Conservation (phyloP, 2,113 vertebrate genomes). For the Haplotaxodon microlepis region DNA sequence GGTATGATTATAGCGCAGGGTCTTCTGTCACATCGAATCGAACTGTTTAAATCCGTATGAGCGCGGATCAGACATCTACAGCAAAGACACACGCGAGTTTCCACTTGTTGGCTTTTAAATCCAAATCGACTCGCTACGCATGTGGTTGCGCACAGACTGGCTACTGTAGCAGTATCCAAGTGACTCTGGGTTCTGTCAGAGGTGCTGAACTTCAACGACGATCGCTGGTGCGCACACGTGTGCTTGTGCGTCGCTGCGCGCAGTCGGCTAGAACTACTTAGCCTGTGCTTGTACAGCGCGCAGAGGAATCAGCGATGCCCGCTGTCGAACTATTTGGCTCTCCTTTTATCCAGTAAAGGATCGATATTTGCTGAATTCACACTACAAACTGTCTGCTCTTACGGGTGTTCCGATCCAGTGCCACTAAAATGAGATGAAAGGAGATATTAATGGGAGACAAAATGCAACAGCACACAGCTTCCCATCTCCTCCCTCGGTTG, state of each 20-base stretch:
- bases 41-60: neutral
- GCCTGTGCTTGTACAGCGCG: neutral
- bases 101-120: constrained; percentile 9
- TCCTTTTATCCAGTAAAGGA: constrained; percentile 10
- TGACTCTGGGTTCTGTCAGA: neutral
- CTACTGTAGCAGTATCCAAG: neutral
- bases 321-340: neutral
- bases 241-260: constrained; percentile 5
- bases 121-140: neutral
- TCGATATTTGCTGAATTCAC: neutral
- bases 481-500: neutral
- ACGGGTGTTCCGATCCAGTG: constrained; percentile 19
- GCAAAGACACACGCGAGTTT: neutral
- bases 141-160: neutral
- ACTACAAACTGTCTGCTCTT: neutral
- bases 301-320: neutral
- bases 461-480: constrained; percentile 2
- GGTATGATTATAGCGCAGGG: neutral
- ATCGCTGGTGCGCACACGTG: constrained; percentile 2
- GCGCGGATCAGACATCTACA: neutral
- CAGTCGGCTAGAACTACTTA: neutral
- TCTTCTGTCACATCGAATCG: neutral
- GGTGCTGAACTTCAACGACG: constrained; percentile 21
- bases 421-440: neutral
- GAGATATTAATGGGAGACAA: neutral